Evolutionary conservation across 1,140 invertebrate genomes (phyloP).

Genomic region (Papilio dardanus): DNA sequence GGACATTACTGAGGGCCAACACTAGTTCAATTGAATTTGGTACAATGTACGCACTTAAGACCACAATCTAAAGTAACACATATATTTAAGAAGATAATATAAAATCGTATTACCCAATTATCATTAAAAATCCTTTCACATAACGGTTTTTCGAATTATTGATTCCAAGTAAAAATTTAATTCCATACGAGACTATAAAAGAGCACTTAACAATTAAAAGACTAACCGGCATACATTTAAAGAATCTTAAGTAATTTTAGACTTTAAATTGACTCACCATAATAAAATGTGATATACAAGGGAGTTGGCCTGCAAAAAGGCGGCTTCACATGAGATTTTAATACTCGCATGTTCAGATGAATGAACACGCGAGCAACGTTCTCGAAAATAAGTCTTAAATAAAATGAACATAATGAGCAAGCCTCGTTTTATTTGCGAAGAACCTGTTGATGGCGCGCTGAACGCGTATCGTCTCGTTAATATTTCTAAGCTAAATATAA

Average conservation of each 20-base stretch:
- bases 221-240: conserved; percentile 3
- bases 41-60: conserved; percentile 18
- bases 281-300: conserved; percentile 42
- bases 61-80: neutral
- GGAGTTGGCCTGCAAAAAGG: conserved; percentile 38
- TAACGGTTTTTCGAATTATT: conserved; percentile 5
- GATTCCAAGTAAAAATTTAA: conserved; percentile 20
- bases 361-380: conserved; percentile 57
- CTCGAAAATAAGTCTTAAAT: conserved; percentile 55
- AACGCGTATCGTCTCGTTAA: neutral
- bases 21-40: conserved; percentile 41
- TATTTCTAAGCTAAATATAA: conserved; percentile 8
- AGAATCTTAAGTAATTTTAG: conserved; percentile 24
- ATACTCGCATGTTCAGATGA: conserved; percentile 60
- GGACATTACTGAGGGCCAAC: conserved; percentile 40
- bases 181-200: conserved; percentile 19
- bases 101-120: neutral
- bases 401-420: conserved; percentile 54
- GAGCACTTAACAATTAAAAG: conserved; percentile 38
- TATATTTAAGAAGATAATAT: neutral
- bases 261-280: conserved; percentile 37
- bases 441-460: conserved; percentile 54
- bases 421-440: conserved; percentile 62
- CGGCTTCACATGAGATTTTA: conserved; percentile 43
- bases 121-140: conserved; percentile 1